Percentiles rank a stretch among this genome's conserved stretches.
These are phyloP conservation scores for Stomatorhinus ivindoensis DNA, from an alignment of 2,113 vertebrate species.

Conservation along the genomic window DNA sequence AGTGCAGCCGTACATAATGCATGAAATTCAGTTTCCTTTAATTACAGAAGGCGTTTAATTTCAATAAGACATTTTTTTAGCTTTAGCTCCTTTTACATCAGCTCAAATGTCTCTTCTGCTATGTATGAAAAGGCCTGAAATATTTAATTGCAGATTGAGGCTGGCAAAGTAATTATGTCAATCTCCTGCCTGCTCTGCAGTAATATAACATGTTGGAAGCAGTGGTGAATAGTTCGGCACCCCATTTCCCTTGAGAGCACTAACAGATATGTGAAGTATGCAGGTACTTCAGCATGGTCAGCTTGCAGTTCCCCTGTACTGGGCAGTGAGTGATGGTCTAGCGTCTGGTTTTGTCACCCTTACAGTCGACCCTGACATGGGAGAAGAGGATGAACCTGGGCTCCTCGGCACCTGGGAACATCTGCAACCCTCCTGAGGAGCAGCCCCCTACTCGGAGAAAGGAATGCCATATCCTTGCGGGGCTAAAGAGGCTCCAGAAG, in stretches of 20 bases:
- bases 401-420: constrained; percentile 73
- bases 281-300: not conserved
- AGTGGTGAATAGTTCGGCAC: not conserved
- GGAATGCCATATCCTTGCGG: constrained; percentile 82
- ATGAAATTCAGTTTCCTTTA: not conserved
- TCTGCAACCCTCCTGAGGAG: constrained; percentile 69
- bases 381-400: constrained; percentile 78
- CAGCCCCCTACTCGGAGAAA: constrained; percentile 72
- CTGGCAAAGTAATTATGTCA: constrained; percentile 12
- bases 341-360: constrained; percentile 17
- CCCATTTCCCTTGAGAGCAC: not conserved
- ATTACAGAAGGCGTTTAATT: not conserved
- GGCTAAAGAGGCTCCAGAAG: constrained; percentile 77
- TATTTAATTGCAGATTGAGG: constrained; percentile 3
- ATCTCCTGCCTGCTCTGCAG: not conserved
- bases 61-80: not conserved
- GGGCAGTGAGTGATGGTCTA: no score
- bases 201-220: not conserved
- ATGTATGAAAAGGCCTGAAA: not conserved
- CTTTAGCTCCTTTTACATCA: not conserved
- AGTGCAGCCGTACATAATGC: not conserved
- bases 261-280: not conserved
- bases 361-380: constrained; percentile 71
- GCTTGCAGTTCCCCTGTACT: not conserved
- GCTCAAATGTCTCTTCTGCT: not conserved